Evolutionary conservation across 2,888 invertebrate genomes (phyloP).

Genomic region (Meandrusa payeni): DNA sequence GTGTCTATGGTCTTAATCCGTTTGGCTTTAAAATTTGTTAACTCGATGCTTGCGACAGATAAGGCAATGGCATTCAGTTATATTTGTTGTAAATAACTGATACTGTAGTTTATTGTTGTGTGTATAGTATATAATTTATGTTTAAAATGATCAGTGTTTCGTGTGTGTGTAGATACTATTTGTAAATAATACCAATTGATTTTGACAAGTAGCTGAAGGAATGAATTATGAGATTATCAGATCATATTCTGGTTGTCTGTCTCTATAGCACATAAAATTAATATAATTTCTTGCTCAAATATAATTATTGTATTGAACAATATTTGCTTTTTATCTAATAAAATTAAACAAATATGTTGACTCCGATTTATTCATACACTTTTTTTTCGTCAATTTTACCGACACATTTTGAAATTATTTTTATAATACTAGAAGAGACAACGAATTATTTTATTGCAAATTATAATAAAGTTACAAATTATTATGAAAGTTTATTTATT

Average conservation of each 20-base stretch:
- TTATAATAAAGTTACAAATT: no score
- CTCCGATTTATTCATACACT: neutral
- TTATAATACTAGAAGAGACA: conserved; percentile 4
- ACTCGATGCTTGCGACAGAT: conserved; percentile 6
- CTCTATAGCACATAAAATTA: neutral
- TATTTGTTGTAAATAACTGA: conserved; percentile 62
- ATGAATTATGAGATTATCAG: conserved; percentile 20
- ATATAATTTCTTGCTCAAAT: conserved; percentile 8
- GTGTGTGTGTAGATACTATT: conserved; percentile 73
- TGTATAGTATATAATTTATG: conserved; percentile 68
- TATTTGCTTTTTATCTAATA: no score
- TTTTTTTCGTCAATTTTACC: no score
- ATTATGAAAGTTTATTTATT: neutral
- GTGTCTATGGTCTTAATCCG: no score
- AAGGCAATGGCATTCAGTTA: conserved; percentile 22
- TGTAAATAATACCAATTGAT: conserved; percentile 49
- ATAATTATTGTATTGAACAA: neutral
- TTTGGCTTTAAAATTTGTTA: conserved; percentile 4
- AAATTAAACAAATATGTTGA: no score
- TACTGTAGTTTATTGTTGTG: conserved; percentile 69
- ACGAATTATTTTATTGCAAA: conserved; percentile 20
- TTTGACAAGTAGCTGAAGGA: conserved; percentile 15
- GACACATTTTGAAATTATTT: no score
- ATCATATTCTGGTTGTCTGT: conserved; percentile 4
- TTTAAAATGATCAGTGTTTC: conserved; percentile 63